phyloP scores from a whole-genome alignment of 64 coral and sea anemone genomes.

The Stichodactyla helianthus region DNA sequence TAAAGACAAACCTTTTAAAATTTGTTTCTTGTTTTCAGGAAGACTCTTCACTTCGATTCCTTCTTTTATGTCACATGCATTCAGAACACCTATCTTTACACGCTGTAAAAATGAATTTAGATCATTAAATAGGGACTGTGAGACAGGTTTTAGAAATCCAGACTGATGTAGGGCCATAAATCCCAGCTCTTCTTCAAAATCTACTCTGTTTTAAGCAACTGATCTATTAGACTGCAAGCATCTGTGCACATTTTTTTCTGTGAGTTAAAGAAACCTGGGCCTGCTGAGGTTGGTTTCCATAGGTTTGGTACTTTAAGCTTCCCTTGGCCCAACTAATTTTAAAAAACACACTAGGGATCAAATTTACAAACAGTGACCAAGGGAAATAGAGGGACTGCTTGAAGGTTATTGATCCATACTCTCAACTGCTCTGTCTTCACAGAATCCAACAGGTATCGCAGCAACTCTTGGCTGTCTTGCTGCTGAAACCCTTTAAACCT shows the following conservation, averaged over 20 bases:
- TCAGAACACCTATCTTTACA: slow-evolving; percentile 35
- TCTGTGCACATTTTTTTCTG: no score
- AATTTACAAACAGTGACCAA: no score
- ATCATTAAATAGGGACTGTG: background rate
- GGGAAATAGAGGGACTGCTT: background rate
- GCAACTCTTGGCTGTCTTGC: slow-evolving; percentile 96
- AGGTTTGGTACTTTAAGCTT: no score
- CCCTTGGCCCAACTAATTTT: no score
- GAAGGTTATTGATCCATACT: slow-evolving; percentile 34
- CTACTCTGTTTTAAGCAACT: no score
- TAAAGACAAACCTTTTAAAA: slow-evolving; percentile 26
- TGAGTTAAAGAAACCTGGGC: no score
- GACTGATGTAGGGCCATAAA: background rate
- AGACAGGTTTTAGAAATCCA: background rate
- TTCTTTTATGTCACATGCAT: slow-evolving; percentile 26
- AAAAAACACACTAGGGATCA: no score
- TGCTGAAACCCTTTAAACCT: slow-evolving; percentile 89
- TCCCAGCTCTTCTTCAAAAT: no score
- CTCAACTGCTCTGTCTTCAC: slow-evolving; percentile 76
- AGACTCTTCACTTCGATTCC: slow-evolving; percentile 10
- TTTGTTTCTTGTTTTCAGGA: slow-evolving; percentile 25
- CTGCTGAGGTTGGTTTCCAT: no score
- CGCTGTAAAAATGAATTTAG: slow-evolving; percentile 18
- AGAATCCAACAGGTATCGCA: slow-evolving; percentile 88
- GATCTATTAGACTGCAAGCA: no score